Percentiles rank a stretch among this genome's conserved stretches.
Conservation (phyloP, 1,140 invertebrate species). For the Pseudomyrmex flavicornis region DNA sequence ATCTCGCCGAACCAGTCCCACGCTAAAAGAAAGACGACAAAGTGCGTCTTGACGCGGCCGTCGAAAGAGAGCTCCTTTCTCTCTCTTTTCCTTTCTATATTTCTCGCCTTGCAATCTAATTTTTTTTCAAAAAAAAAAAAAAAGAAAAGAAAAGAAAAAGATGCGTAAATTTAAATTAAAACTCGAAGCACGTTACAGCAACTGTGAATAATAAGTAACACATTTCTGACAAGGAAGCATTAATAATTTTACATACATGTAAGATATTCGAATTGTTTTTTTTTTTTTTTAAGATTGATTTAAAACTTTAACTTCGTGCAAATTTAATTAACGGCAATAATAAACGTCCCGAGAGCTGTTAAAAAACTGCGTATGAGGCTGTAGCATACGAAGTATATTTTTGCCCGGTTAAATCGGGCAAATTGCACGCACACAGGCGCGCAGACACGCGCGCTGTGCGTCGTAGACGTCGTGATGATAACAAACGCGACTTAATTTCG, state of each 20-base stretch:
- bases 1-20: conserved; percentile 33
- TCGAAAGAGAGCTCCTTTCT: conserved; percentile 20
- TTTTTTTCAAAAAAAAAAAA: neutral
- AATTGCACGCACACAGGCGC: neutral
- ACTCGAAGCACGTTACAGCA: too few species aligned
- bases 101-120: neutral
- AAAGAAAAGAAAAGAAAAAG: neutral
- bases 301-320: too few species aligned
- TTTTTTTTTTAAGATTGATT: too few species aligned
- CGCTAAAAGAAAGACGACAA: conserved; percentile 37
- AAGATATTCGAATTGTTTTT: too few species aligned
- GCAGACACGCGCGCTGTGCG: neutral
- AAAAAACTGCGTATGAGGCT: neutral
- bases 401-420: conserved; percentile 9
- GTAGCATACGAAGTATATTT: neutral
- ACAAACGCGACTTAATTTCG: conserved; percentile 46
- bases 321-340: too few species aligned
- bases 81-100: conserved; percentile 22
- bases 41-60: neutral
- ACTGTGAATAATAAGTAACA: too few species aligned
- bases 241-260: too few species aligned
- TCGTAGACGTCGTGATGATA: conserved; percentile 39
- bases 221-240: too few species aligned
- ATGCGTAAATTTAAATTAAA: neutral
- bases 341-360: too few species aligned